Conservation (phyloP, 2,113 vertebrate species). For the Pomatostomus ruficeps region DNA sequence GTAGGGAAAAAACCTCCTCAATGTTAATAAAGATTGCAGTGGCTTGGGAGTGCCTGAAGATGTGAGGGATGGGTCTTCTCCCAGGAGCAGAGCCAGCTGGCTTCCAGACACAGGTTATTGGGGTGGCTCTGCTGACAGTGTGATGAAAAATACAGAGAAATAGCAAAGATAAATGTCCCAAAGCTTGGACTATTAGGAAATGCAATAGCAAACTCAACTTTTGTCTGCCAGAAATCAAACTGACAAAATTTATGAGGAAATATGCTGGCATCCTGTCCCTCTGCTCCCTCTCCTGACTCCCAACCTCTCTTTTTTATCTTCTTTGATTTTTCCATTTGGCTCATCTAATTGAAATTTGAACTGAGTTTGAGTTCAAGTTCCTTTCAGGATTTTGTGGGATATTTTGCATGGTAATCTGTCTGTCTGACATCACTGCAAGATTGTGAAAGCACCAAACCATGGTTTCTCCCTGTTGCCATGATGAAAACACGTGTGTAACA, state of each 20-base stretch:
- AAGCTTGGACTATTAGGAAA: background rate
- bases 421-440: background rate
- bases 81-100: background rate
- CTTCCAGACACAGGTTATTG: background rate
- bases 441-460: background rate
- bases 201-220: background rate
- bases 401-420: background rate
- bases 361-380: background rate
- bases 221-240: background rate
- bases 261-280: background rate
- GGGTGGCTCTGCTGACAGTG: background rate
- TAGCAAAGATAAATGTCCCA: background rate
- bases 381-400: background rate
- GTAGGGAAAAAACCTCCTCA: background rate
- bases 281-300: no score
- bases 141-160: background rate
- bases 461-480: background rate
- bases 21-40: background rate
- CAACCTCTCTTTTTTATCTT: background rate
- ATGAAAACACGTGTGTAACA: background rate
- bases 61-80: background rate
- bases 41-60: background rate
- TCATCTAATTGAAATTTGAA: background rate
- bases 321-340: constrained; percentile 11
- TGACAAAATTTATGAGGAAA: background rate